phyloP scores from a whole-genome alignment of 2,888 invertebrate species.

The Listrodromus nycthemerus region DNA sequence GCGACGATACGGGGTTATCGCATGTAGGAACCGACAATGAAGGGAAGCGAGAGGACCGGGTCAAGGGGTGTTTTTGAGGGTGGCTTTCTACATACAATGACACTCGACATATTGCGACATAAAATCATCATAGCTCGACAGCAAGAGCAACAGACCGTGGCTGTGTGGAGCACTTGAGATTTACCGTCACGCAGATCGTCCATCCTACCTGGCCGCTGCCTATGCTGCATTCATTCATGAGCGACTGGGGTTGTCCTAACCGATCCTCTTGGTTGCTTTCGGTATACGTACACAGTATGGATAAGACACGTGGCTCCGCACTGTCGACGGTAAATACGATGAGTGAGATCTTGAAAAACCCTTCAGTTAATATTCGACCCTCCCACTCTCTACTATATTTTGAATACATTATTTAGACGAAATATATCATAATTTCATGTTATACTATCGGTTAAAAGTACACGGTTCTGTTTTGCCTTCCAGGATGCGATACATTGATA shows the following conservation, averaged over 20 bases:
- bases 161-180: constrained; percentile 30
- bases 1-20: constrained; percentile 34
- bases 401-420: too few species aligned
- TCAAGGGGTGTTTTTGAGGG: constrained; percentile 60
- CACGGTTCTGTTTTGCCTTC: not conserved
- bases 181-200: constrained; percentile 31
- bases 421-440: too few species aligned
- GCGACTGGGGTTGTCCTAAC: constrained; percentile 12
- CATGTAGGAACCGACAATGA: constrained; percentile 31
- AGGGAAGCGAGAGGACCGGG: constrained; percentile 50
- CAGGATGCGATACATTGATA: not conserved
- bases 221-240: constrained; percentile 31
- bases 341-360: not conserved
- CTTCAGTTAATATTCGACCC: not conserved
- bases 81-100: constrained; percentile 57
- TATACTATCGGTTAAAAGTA: too few species aligned
- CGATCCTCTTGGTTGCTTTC: not conserved
- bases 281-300: not conserved
- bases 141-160: constrained; percentile 1
- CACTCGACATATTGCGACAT: constrained; percentile 43
- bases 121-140: constrained; percentile 52
- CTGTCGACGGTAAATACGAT: not conserved
- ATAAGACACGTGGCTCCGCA: not conserved
- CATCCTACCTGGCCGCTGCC: constrained; percentile 24
- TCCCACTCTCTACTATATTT: too few species aligned